Evolutionary conservation across 2,888 invertebrate genomes (phyloP), one percentile per base, ranked within the genome.

Genomic region (Brachypterus glaber): DNA sequence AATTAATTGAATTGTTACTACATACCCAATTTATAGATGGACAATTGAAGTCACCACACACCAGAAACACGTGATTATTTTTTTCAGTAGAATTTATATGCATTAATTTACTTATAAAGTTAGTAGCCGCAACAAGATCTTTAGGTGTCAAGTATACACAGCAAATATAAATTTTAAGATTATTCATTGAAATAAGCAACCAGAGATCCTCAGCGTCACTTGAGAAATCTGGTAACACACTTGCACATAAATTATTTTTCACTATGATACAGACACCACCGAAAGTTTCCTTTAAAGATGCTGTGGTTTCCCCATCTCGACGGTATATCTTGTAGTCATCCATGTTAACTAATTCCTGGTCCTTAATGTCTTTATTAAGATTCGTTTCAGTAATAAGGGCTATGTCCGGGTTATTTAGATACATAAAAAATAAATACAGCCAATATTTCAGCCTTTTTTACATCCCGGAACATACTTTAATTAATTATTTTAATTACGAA

Each of bases 291-390:
- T 42, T 42, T 17, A 21, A 27, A 15, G 30, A 33, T 16, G 30
- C 35, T 26, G 27, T 35, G 24, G 25, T 30, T 31, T 14, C 30
- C 13, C 39, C 30, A 16, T 42, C 42, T 26, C 42, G 14, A 4
- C 41, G 17, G 32, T 37, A 41, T 9, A 40, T 29, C n/a, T 26
- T 16, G 18, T 38, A 41, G 24, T 41, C 13, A 17, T 41, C 26
- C n/a, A 17, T 25, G 17, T 38, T 18, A 17, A 40, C 35, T 2
- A 30, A 25, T 25, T 35, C 30, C 31, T 39, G 30, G 21, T 39
- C 39, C 9, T 27, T 24, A 21, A 40, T 40, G 13, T 17, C 24
- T 8, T 32, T n/a, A 11, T 40, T 40, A 9, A 40, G 17, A 8
- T 29, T 24, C 13, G 33, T 37, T n/a, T n/a, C n/a, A n/a, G n/a